These are phyloP conservation scores for Callipepla squamata DNA, from an alignment of 2,113 vertebrate species.

Conservation along the genomic window DNA sequence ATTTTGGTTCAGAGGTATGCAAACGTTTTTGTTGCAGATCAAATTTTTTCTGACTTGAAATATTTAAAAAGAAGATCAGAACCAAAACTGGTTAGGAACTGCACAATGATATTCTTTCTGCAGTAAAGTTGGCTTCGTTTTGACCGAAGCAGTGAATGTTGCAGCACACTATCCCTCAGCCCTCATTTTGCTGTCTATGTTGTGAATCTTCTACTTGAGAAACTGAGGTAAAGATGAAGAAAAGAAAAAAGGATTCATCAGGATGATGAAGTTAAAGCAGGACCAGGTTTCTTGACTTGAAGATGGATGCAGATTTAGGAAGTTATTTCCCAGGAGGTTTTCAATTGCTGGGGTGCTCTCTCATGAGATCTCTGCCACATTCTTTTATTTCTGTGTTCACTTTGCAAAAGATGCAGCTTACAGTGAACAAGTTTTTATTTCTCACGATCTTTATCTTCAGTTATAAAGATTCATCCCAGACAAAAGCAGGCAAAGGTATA, in stretches of 20 bases:
- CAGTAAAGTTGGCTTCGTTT: background rate
- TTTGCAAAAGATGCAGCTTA: background rate
- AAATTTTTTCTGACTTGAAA: background rate
- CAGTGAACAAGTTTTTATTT: background rate
- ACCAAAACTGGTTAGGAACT: background rate
- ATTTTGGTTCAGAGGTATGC: background rate
- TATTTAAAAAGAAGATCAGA: background rate
- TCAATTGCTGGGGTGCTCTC: background rate
- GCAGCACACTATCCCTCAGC: background rate
- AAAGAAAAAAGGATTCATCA: background rate
- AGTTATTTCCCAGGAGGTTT: background rate
- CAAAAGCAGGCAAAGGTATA: background rate
- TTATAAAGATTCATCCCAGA: background rate
- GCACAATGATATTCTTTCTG: background rate
- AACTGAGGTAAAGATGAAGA: background rate
- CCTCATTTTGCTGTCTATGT: background rate
- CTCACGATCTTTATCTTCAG: background rate
- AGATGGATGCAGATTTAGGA: background rate
- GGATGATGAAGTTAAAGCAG: background rate
- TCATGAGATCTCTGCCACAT: background rate
- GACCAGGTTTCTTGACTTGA: rapidly evolving
- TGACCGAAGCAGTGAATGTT: background rate
- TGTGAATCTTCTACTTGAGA: background rate
- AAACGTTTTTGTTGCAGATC: background rate
- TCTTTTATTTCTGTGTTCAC: background rate